These are phyloP conservation scores for Falco berigora DNA, from an alignment of 2,797 vertebrate species.

Conservation along the genomic window DNA sequence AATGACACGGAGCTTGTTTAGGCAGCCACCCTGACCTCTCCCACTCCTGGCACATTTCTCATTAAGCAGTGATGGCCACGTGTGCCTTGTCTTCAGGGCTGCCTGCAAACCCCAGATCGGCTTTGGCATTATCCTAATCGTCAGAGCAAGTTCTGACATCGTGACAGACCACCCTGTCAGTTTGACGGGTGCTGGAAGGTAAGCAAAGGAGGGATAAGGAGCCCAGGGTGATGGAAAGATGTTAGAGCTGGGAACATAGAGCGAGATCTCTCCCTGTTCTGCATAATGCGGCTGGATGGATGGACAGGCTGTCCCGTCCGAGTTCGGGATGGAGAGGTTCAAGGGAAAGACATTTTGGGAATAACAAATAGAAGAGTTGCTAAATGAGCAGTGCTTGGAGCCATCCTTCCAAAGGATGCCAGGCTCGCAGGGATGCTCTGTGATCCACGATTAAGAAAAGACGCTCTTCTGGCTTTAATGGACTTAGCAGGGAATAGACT, in stretches of 20 bases:
- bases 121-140: constrained; percentile 82
- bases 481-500: not conserved
- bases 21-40: not conserved
- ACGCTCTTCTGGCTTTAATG: constrained; percentile 3
- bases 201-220: constrained; percentile 12
- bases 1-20: not conserved
- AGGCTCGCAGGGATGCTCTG: not conserved
- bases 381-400: not conserved
- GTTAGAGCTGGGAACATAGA: rapidly evolving
- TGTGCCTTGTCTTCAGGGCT: constrained; percentile 66
- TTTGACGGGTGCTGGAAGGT: constrained; percentile 84
- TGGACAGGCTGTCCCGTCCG: rapidly evolving
- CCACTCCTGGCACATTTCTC: not conserved
- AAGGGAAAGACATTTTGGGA: not conserved
- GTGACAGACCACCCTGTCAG: constrained; percentile 84
- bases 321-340: rapidly evolving
- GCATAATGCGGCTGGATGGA: not conserved
- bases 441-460: constrained; percentile 22
- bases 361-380: not conserved
- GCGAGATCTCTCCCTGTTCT: not conserved
- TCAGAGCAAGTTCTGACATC: constrained; percentile 80
- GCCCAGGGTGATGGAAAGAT: not conserved
- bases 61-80: not conserved
- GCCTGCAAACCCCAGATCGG: constrained; percentile 68
- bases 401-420: not conserved